Percentiles rank a stretch among this genome's conserved stretches.
phyloP scores from a whole-genome alignment of 2,113 vertebrate genomes.

The Shinisaurus crocodilurus region DNA sequence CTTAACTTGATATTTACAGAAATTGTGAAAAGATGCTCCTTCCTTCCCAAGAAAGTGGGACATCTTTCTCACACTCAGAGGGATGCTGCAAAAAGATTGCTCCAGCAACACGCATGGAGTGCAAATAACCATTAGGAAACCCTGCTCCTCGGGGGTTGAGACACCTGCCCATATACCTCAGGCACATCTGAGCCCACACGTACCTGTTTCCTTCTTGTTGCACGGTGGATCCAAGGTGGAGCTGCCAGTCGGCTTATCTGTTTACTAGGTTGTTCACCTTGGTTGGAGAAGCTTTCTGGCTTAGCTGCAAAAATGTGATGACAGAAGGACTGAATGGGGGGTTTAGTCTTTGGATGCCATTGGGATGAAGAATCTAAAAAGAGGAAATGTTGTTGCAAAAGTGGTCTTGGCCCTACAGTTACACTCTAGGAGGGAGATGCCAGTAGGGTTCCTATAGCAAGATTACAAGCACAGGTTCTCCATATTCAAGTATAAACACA shows the following conservation, averaged over 20 bases:
- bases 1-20: background rate
- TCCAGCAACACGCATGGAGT: background rate
- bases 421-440: no score
- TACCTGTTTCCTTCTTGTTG: background rate
- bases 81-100: background rate
- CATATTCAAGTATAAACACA: no score
- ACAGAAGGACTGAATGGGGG: no score
- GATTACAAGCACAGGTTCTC: no score
- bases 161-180: background rate
- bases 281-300: background rate
- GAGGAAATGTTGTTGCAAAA: background rate
- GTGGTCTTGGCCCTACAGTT: background rate
- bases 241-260: background rate
- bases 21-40: background rate
- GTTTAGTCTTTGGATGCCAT: no score
- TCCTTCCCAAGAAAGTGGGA: background rate
- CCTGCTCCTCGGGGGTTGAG: background rate
- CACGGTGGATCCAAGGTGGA: background rate
- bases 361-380: background rate
- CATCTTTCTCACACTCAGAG: background rate
- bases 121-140: background rate
- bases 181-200: background rate
- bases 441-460: no score
- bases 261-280: background rate
- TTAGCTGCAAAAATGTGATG: no score